Evolutionary conservation across 2,797 vertebrate species (phyloP), one percentile per base, ranked within the genome.

Genomic region (Austrolebias charrua): DNA sequence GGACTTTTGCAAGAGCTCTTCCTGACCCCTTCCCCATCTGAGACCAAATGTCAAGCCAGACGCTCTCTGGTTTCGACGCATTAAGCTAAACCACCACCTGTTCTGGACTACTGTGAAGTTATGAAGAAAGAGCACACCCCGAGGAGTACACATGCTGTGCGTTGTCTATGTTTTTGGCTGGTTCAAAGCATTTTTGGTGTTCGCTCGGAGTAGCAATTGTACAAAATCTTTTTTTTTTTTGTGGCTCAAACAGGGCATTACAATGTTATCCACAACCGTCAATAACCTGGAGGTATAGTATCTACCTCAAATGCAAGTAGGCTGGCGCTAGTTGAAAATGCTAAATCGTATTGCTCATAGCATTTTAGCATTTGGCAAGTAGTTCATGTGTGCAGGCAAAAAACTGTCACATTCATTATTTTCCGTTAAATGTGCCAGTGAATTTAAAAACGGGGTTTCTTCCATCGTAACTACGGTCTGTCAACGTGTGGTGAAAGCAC

Each of bases 361-460:
- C 11, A 40, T 40, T 10, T 38, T 20, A 38, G 6, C n/a, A 28
- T 68, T 29, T 51, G 15, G n/a, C 18, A 14, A 2, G 1, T 13
- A 48, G 9, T 48, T 48, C 40, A 14, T 64, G 14, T 40, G 43
- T 2, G 45, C 12, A 40, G 50, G 63, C 14, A 35, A 28, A 3
- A 48, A 42, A 49, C 31, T 12, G 47, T 55, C 1, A 55, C 8
- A 55, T 50, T 24, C 11, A 4, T 18, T 42, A 46, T 54, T 50
- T 49, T 80, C 82, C 81, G 79, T 85, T 84, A 78, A 13, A 1
- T 57, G 13, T 42, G 20, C 8, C 43, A 33, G 2, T 60, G 2
- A 38, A 29, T 54, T 33, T 2, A 58, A 16, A 18, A 68, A 35
- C 50, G 35, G 47, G 33, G 18, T 24, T 42, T 35, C 20, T 24